Conservation (phyloP, 2,888 invertebrate species). For the Pseudanteris insignis region DNA sequence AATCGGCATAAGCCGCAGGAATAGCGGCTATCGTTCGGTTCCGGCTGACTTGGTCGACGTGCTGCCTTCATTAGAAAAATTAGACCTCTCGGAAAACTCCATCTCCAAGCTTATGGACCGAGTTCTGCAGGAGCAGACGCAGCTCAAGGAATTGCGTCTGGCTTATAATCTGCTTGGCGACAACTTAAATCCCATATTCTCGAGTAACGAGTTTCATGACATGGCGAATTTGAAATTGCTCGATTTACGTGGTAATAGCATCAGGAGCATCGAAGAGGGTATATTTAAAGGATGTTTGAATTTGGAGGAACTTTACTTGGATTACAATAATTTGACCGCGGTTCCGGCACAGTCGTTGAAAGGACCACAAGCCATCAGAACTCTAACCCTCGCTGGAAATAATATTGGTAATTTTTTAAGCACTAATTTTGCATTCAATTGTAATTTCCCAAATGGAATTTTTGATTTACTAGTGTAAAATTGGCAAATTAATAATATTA, state of each 20-base stretch:
- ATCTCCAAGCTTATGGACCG: constrained; percentile 82
- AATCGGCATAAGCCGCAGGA: constrained; percentile 80
- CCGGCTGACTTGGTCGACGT: constrained; percentile 67
- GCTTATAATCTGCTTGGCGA: constrained; percentile 88
- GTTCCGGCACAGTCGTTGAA: constrained; percentile 84
- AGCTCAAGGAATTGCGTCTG: constrained; percentile 76
- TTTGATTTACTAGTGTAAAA: too few relatives aligned
- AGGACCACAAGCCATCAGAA: constrained; percentile 78
- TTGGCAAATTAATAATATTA: too few relatives aligned
- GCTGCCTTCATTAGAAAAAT: constrained; percentile 74
- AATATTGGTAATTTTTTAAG: constrained; percentile 80
- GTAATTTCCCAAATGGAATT: too few relatives aligned
- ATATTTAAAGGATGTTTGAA: constrained; percentile 84
- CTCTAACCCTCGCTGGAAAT: constrained; percentile 81
- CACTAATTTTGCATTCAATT: too few relatives aligned
- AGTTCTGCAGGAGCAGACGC: constrained; percentile 73
- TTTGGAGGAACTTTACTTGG: constrained; percentile 82
- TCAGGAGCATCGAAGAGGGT: constrained; percentile 86
- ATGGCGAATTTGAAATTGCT: constrained; percentile 77
- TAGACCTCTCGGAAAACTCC: constrained; percentile 86
- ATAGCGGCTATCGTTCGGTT: constrained; percentile 82
- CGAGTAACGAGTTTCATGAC: constrained; percentile 84
- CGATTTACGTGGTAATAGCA: constrained; percentile 82
- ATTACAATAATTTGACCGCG: constrained; percentile 79
- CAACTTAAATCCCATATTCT: constrained; percentile 89